phyloP scores from a whole-genome alignment of 2,797 vertebrate genomes.

The Pteropus rufus region DNA sequence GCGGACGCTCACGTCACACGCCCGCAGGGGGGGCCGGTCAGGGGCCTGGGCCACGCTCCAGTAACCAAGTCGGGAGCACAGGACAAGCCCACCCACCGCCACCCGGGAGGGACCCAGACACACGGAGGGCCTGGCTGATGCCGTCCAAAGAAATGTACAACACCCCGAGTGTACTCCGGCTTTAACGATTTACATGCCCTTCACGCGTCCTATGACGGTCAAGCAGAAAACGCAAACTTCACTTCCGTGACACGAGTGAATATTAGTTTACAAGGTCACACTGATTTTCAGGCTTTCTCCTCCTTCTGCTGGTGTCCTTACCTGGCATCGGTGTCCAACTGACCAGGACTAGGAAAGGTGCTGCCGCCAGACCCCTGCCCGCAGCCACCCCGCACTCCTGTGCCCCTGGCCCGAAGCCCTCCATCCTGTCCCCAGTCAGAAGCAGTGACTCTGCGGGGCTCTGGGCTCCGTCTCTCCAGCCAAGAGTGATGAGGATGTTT shows the following conservation, averaged over 20 bases:
- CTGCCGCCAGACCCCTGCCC: no score
- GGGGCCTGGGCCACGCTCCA: background rate
- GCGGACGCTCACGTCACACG: background rate
- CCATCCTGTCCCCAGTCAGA: no score
- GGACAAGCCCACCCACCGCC: background rate
- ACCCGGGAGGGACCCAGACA: background rate
- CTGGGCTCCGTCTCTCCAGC: no score
- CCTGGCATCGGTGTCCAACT: background rate
- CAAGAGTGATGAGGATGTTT: no score
- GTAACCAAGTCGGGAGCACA: background rate
- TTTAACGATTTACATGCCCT: conserved; percentile 11
- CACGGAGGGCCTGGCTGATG: background rate
- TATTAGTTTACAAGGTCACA: conserved; percentile 9
- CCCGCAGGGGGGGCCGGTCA: background rate
- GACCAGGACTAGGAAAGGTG: no score
- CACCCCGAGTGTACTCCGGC: background rate
- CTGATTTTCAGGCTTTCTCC: background rate
- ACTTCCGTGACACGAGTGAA: background rate
- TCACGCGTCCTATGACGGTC: conserved; percentile 1
- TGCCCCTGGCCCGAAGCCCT: no score
- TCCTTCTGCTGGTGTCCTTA: background rate
- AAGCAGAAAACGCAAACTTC: conserved; percentile 2
- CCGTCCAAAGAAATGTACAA: background rate
- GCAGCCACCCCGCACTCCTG: no score
- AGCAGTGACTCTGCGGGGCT: no score